A percentile compares a stretch with the other conserved stretches of the same genome.
Conservation (phyloP, 2,797 vertebrate species). For the Sebastes itinus region DNA sequence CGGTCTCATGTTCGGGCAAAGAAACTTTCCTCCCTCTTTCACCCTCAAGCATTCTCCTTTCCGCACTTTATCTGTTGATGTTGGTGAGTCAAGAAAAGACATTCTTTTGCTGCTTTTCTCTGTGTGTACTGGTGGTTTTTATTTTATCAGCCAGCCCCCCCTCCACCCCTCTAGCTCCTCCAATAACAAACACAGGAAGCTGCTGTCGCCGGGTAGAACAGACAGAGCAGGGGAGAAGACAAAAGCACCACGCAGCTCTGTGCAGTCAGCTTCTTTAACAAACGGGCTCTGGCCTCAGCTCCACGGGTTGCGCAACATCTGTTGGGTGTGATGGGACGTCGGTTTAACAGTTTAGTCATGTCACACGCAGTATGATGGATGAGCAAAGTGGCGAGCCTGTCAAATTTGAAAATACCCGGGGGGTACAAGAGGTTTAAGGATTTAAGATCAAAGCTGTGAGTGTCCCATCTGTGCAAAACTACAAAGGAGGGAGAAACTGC, state of each 20-base stretch:
- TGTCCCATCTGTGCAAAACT: conserved; percentile 20
- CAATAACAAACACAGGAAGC: conserved; percentile 85
- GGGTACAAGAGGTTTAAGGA: conserved; percentile 10
- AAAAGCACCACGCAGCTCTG: conserved; percentile 7
- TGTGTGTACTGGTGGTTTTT: conserved; percentile 31
- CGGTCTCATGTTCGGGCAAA: not conserved
- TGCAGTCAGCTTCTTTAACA: conserved; percentile 13
- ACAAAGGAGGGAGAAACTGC: conserved; percentile 3
- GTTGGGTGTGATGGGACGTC: conserved; percentile 35
- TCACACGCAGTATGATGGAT: conserved; percentile 28
- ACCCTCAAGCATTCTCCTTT: not conserved
- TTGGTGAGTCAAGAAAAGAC: not conserved
- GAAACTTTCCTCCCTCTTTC: not conserved
- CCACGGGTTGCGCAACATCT: conserved; percentile 53
- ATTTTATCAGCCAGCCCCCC: conserved; percentile 59
- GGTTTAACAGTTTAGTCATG: conserved; percentile 39
- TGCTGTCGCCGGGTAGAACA: conserved; percentile 61
- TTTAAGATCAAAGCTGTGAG: conserved; percentile 17
- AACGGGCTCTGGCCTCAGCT: conserved; percentile 28
- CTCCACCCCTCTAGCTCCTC: conserved; percentile 36
- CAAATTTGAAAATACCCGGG: conserved; percentile 43
- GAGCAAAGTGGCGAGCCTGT: conserved; percentile 28
- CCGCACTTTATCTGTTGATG: not conserved
- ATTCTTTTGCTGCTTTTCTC: conserved; percentile 32
- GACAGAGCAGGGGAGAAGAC: conserved; percentile 41